Conservation (phyloP, 2,113 vertebrate genomes). For the Scomber scombrus region DNA sequence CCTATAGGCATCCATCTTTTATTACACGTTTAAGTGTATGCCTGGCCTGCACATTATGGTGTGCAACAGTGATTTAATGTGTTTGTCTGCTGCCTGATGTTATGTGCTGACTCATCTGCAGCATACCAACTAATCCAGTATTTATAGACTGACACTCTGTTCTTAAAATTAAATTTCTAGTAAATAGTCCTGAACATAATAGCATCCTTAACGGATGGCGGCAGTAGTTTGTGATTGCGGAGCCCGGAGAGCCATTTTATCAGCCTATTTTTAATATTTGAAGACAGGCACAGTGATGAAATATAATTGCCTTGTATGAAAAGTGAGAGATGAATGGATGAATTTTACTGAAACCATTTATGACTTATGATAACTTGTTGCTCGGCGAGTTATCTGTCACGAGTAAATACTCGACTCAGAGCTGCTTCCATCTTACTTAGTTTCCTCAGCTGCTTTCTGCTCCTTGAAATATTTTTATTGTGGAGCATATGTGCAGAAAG, state of each 20-base stretch:
- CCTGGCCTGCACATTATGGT: not conserved
- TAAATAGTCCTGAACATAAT: not conserved
- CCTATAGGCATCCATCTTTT: too few relatives aligned
- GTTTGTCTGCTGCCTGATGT: not conserved
- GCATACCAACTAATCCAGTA: conserved; percentile 9
- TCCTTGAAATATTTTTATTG: too few relatives aligned
- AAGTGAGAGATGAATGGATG: not conserved
- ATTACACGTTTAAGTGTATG: not conserved
- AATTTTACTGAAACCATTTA: conserved; percentile 2
- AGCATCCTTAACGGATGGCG: conserved; percentile 10
- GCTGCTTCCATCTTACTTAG: too few relatives aligned
- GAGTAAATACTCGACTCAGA: too few relatives aligned
- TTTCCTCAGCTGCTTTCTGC: too few relatives aligned
- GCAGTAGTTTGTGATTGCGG: not conserved
- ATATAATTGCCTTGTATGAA: not conserved
- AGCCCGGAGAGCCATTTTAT: conserved; percentile 5
- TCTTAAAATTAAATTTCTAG: conserved; percentile 26
- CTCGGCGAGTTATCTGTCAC: not conserved
- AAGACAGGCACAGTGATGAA: not conserved
- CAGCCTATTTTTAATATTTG: conserved; percentile 4
- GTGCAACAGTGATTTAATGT: conserved; percentile 21
- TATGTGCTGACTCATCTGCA: conserved; percentile 28
- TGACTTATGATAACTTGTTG: not conserved
- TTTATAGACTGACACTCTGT: conserved; percentile 5
- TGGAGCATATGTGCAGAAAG: too few relatives aligned